phyloP scores from a whole-genome alignment of 2,113 vertebrate genomes.

The Solea senegalensis region DNA sequence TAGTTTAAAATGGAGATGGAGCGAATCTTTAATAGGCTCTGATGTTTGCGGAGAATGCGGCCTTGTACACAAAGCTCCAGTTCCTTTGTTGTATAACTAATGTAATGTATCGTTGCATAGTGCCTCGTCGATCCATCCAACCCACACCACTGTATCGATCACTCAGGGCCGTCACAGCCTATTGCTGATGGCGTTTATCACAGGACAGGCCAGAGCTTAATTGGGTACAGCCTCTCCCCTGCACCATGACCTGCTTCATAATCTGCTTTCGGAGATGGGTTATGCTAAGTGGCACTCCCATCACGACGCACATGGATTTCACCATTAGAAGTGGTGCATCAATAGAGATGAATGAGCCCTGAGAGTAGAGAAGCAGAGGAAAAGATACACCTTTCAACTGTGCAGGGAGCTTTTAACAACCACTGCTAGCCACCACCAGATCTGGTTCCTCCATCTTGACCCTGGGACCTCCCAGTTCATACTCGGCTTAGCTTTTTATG shows the following conservation, averaged over 20 bases:
- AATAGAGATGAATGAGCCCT: slow-evolving; percentile 46
- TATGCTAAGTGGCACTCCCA: slow-evolving; percentile 78
- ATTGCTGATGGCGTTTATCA: slow-evolving; percentile 66
- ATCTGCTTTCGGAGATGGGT: slow-evolving; percentile 75
- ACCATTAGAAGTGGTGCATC: slow-evolving; percentile 64
- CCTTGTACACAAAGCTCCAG: slow-evolving; percentile 14
- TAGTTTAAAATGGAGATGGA: slow-evolving; percentile 47
- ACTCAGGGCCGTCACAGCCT: slow-evolving; percentile 59
- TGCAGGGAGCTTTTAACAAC: slow-evolving; percentile 45
- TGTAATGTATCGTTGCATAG: slow-evolving; percentile 49
- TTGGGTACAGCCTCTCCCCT: slow-evolving; percentile 19
- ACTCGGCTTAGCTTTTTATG: no score
- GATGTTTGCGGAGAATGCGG: slow-evolving; percentile 38
- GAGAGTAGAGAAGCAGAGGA: slow-evolving; percentile 37
- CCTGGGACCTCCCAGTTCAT: no score
- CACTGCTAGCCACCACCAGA: no score
- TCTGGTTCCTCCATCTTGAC: no score
- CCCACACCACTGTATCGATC: slow-evolving; percentile 59
- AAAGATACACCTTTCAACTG: slow-evolving; percentile 30
- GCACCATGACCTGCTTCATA: slow-evolving; percentile 64
- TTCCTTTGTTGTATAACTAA: slow-evolving; percentile 50
- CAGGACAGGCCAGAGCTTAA: slow-evolving; percentile 24
- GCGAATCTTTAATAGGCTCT: slow-evolving; percentile 41
- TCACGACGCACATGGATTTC: slow-evolving; percentile 72
- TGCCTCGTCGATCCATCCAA: background rate